phyloP scores from a whole-genome alignment of 2,797 vertebrate genomes.

The Cossypha caffra region DNA sequence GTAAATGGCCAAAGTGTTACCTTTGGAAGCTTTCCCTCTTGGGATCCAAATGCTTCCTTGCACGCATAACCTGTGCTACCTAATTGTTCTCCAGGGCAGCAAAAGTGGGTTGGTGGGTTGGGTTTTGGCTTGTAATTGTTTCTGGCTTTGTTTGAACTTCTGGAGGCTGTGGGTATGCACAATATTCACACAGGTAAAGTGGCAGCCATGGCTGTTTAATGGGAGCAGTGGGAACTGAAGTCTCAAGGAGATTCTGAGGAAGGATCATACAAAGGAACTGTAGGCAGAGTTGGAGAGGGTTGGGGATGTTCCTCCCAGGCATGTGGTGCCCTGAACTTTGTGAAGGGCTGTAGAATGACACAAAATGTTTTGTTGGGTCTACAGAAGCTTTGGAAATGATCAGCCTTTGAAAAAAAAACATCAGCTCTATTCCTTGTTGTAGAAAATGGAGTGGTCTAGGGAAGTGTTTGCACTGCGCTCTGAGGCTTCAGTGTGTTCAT shows the following conservation, averaged over 20 bases:
- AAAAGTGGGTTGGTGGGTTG: background rate
- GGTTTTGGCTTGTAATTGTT: background rate
- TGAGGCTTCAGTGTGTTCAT: background rate
- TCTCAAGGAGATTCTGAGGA: background rate
- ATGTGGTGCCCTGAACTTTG: background rate
- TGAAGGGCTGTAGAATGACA: background rate
- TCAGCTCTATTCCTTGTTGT: fast-evolving
- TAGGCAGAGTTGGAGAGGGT: background rate
- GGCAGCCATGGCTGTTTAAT: background rate
- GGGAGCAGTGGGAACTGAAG: background rate
- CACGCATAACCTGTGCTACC: background rate
- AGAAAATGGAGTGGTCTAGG: background rate
- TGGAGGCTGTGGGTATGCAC: background rate
- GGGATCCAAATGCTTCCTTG: background rate
- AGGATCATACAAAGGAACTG: background rate
- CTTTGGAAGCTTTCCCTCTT: background rate
- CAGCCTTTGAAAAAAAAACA: background rate
- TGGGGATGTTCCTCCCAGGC: background rate
- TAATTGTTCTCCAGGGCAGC: slow-evolving; percentile 16
- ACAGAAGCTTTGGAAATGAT: background rate
- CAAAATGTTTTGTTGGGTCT: background rate
- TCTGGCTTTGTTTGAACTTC: background rate
- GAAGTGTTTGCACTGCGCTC: background rate
- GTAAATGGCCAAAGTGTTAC: background rate
- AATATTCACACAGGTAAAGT: background rate